Base-by-base conservation (phyloP, 2,797 vertebrate species). In the Chrysolophus pictus region DNA sequence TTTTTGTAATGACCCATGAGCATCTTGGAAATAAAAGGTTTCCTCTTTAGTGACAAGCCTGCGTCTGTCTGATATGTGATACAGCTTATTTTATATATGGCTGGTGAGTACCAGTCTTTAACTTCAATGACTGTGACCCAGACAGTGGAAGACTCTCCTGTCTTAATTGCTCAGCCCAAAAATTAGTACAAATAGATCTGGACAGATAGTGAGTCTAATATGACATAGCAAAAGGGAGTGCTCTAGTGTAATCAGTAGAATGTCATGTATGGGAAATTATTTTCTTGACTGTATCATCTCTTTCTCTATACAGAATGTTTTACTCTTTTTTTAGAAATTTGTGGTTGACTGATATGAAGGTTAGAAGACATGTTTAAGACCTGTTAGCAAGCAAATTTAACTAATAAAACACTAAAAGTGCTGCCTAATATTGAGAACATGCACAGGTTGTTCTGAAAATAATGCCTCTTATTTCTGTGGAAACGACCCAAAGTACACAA, bases 81-180 rank as follows among this genome's bases (percentile, higher is more conserved):
- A 47, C 39, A 71, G 37, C 72, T 92, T 33, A 84, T 93, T 94
- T 96, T 68, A 53, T 81, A 63, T 47, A 29, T 79, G 58, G 53
- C 67, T 93, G 91, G 85, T 67, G 59, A 93, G 76, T 78, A 84
- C 11, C 31, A 65, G 29, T 56, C 83, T 75, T 86, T 93, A 21
- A 39, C 15, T 21, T 39, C 80, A 87, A 77, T 91, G 85, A 64
- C 41, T 84, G 21, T 92, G 85, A 75, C 60, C 77, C 37, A 59
- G 62, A 74, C 72, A 65, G 42, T 41, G 60, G 29, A 87, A 77
- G 80, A 70, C 53, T 78, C n/a, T 87, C 28, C 28, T 63, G 6
- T 83, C 63, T 91, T 91, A 84, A 88, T 94, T 94, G 31, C 47
- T 85, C 75, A 83, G 88, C 88, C 76, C 53, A 72, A 70, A 90